Evolutionary conservation across 2,797 vertebrate species (phyloP).

Genomic region (Xenopus petersii): DNA sequence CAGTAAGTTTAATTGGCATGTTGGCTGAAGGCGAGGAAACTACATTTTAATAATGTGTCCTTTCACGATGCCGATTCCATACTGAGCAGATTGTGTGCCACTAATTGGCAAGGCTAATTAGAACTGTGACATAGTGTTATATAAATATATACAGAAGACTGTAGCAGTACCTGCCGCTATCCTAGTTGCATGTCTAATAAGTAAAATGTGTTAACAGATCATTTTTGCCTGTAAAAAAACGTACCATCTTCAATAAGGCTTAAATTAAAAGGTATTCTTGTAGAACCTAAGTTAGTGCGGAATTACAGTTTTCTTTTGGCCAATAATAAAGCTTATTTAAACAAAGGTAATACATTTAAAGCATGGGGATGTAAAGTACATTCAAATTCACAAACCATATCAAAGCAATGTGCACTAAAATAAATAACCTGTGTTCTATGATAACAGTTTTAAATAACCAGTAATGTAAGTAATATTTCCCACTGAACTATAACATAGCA

Average conservation of each 20-base stretch:
- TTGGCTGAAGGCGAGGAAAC: neutral
- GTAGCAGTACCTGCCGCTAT: neutral
- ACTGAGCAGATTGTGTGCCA: neutral
- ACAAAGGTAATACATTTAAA: neutral
- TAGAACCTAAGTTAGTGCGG: too few species aligned
- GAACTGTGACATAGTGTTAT: neutral
- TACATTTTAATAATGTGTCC: neutral
- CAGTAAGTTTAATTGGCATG: neutral
- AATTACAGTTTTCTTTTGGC: neutral
- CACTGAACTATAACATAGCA: neutral
- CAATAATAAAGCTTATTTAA: neutral
- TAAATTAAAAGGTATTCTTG: too few species aligned
- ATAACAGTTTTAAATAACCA: neutral
- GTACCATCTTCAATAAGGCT: too few species aligned
- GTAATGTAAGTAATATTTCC: neutral
- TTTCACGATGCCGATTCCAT: neutral
- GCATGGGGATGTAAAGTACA: neutral
- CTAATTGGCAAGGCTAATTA: neutral
- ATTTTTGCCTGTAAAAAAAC: too few species aligned
- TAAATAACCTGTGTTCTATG: neutral
- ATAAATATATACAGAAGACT: neutral
- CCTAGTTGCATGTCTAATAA: neutral
- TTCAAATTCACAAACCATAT: neutral
- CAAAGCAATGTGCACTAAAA: neutral
- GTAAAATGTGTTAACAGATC: neutral